These are phyloP conservation scores for Ifrita kowaldi DNA, from an alignment of 2,113 vertebrate species.

Conservation along the genomic window DNA sequence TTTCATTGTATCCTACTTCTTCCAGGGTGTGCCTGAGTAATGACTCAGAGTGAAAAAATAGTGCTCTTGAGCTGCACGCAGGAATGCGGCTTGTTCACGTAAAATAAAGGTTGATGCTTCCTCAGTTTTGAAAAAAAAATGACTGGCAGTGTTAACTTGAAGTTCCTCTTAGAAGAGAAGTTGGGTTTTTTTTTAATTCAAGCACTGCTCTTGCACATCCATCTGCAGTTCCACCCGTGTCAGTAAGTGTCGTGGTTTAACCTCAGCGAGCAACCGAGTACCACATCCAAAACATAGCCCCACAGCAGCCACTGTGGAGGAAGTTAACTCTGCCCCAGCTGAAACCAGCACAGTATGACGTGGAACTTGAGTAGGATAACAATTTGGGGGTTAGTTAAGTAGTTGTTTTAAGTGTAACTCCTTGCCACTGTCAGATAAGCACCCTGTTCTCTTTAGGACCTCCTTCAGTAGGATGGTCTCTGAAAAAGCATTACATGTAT, in stretches of 20 bases:
- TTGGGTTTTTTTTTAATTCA: not conserved
- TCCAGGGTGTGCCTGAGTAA: slow-evolving; percentile 34
- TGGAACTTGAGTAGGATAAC: not conserved
- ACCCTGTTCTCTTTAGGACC: not conserved
- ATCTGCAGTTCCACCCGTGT: not conserved
- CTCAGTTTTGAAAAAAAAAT: not conserved
- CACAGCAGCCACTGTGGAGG: not conserved
- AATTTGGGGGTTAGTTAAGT: not conserved
- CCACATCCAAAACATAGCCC: not conserved
- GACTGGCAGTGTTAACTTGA: not conserved
- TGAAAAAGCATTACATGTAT: not conserved
- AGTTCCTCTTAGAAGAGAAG: not conserved
- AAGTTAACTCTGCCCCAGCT: not conserved
- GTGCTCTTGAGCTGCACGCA: not conserved
- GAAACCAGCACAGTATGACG: not conserved
- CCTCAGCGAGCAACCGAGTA: not conserved
- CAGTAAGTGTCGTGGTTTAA: not conserved
- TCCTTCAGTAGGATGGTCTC: not conserved
- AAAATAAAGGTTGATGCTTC: not conserved
- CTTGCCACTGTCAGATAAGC: not conserved
- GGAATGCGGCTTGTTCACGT: not conserved
- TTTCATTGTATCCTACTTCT: not conserved
- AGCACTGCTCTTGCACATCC: not conserved
- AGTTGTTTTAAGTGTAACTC: not conserved
- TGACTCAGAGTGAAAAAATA: slow-evolving; percentile 45